Evolutionary conservation across 2,888 invertebrate genomes (phyloP).

Genomic region (Hanleya hanleyi): DNA sequence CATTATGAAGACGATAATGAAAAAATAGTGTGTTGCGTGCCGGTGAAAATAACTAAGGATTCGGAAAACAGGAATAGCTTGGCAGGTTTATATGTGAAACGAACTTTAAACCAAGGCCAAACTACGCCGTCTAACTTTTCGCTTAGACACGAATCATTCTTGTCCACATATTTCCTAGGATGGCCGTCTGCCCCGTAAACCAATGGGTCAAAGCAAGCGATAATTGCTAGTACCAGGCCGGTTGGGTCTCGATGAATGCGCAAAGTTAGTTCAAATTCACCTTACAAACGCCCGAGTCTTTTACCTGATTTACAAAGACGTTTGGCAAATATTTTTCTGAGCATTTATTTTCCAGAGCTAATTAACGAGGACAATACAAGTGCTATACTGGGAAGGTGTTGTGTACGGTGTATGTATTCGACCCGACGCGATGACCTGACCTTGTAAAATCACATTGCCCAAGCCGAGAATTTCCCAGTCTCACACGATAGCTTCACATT

Average conservation of each 20-base stretch:
- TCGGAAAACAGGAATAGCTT: no score
- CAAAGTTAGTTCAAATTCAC: not conserved
- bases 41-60: no score
- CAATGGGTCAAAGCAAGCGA: not conserved
- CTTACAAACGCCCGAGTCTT: not conserved
- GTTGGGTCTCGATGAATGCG: not conserved
- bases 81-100: no score
- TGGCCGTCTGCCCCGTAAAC: no score
- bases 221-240: not conserved
- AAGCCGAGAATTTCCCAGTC: not conserved
- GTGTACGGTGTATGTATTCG: not conserved
- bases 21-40: no score
- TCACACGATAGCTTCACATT: no score
- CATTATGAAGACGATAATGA: no score
- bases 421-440: not conserved
- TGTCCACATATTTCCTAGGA: no score
- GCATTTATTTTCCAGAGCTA: not conserved
- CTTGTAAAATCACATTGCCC: not conserved
- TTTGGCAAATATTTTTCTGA: conserved; percentile 6
- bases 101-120: no score
- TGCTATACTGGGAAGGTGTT: not conserved
- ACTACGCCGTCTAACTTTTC: no score
- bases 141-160: no score
- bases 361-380: not conserved
- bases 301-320: not conserved